These are phyloP conservation scores for Amphilophus citrinellus DNA, from an alignment of 2,113 vertebrate species.

Conservation along the genomic window DNA sequence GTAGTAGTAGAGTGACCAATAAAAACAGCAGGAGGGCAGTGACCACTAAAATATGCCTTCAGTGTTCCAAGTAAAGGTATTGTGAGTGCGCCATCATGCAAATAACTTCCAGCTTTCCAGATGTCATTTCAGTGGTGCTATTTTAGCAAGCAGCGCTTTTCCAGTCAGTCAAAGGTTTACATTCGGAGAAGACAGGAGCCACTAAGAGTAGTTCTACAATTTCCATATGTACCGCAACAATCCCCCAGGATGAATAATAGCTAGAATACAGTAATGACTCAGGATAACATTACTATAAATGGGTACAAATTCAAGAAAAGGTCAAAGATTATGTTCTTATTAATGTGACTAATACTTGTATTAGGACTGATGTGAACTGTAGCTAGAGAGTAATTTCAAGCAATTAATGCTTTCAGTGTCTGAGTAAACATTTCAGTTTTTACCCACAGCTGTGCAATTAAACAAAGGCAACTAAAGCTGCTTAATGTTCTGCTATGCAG, in stretches of 20 bases:
- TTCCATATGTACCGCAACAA: slow-evolving; percentile 38
- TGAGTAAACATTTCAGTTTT: slow-evolving; percentile 19
- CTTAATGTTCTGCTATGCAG: slow-evolving; percentile 53
- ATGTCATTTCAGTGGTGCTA: slow-evolving; percentile 37
- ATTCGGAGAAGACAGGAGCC: slow-evolving; percentile 58
- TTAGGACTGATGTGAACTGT: slow-evolving; percentile 17
- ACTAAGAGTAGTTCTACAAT: slow-evolving; percentile 46
- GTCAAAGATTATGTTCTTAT: slow-evolving; percentile 39
- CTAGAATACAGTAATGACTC: slow-evolving; percentile 56
- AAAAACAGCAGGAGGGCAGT: not conserved
- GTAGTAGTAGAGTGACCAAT: not conserved
- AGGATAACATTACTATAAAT: slow-evolving; percentile 41
- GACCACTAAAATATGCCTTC: not conserved
- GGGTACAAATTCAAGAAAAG: slow-evolving; percentile 27
- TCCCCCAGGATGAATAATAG: slow-evolving; percentile 57
- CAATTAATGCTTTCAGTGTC: slow-evolving; percentile 37
- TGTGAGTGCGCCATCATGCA: not conserved
- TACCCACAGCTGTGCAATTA: slow-evolving; percentile 51
- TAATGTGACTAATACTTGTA: slow-evolving; percentile 49
- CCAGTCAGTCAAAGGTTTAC: slow-evolving; percentile 38
- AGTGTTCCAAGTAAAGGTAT: not conserved
- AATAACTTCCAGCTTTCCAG: slow-evolving; percentile 12
- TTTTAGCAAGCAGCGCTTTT: slow-evolving; percentile 39
- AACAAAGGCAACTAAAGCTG: slow-evolving; percentile 49
- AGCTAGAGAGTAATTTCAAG: slow-evolving; percentile 33